Conservation (phyloP, 2,797 vertebrate species). For the Gymnoscopelus microlampas region DNA sequence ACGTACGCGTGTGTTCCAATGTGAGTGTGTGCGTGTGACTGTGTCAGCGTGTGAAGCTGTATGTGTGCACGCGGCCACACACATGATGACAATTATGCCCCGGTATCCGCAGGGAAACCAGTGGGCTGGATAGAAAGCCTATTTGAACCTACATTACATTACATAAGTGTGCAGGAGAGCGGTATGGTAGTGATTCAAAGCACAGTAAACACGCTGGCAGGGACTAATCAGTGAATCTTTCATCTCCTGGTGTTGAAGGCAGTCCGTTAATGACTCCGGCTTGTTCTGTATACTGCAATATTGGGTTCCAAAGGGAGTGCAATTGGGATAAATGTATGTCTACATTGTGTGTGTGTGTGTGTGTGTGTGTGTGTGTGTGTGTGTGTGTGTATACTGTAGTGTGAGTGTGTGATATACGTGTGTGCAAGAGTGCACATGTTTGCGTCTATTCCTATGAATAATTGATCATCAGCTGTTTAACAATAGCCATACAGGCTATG, state of each 20-base stretch:
- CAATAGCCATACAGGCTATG: constrained; percentile 22
- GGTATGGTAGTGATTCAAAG: constrained; percentile 70
- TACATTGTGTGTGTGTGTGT: constrained; percentile 14
- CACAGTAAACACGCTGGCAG: constrained; percentile 69
- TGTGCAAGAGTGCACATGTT: constrained; percentile 32
- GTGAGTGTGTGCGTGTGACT: constrained; percentile 17
- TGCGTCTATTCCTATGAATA: constrained; percentile 48
- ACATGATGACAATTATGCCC: constrained; percentile 68
- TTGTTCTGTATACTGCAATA: constrained; percentile 29
- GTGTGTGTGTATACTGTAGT: constrained; percentile 2
- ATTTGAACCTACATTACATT: constrained; percentile 67
- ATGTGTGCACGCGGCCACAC: too few relatives aligned
- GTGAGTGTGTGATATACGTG: too few relatives aligned
- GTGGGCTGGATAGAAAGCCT: constrained; percentile 57
- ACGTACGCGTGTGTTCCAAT: constrained; percentile 12
- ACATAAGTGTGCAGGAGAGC: constrained; percentile 68
- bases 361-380: constrained; percentile 10
- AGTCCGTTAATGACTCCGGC: constrained; percentile 62
- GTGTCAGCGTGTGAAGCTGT: constrained; percentile 13
- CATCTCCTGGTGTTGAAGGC: constrained; percentile 60
- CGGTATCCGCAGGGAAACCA: constrained; percentile 57
- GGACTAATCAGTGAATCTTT: constrained; percentile 71
- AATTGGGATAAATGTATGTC: constrained; percentile 8
- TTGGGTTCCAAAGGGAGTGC: constrained; percentile 29
- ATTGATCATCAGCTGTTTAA: constrained; percentile 41